A percentile compares a stretch with the other conserved stretches of the same genome.
These are phyloP conservation scores for Chrysomela aeneicollis DNA, from an alignment of 2,888 invertebrate species.

Conservation along the genomic window DNA sequence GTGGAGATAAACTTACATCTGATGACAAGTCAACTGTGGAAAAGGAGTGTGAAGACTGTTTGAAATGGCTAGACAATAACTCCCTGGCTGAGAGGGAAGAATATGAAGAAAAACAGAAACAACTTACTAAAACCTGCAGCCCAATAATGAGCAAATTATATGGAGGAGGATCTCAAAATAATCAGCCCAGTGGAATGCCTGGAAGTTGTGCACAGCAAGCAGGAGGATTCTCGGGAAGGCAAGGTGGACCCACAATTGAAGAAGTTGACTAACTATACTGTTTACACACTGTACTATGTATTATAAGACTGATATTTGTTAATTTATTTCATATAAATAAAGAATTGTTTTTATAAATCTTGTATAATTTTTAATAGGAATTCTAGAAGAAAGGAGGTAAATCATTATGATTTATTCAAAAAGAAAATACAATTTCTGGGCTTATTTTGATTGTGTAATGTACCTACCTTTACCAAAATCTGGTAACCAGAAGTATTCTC, in stretches of 20 bases:
- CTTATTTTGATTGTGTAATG: no score
- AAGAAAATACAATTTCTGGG: no score
- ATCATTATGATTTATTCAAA: no score
- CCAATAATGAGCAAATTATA: constrained; percentile 70
- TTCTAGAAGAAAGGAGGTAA: no score
- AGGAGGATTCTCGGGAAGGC: constrained; percentile 23
- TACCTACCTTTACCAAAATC: no score
- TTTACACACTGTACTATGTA: background rate
- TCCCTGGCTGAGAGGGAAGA: constrained; percentile 70
- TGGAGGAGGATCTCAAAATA: constrained; percentile 24
- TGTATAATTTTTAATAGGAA: no score
- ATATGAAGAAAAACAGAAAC: constrained; percentile 68
- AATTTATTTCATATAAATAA: no score
- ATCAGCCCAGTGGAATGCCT: constrained; percentile 41
- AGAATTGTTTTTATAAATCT: no score
- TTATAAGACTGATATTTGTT: no score
- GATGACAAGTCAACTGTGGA: constrained; percentile 60
- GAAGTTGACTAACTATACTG: constrained; percentile 25
- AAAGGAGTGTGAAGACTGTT: constrained; percentile 66
- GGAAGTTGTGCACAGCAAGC: constrained; percentile 28
- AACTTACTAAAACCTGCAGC: constrained; percentile 61
- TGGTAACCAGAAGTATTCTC: no score
- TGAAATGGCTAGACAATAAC: constrained; percentile 77
- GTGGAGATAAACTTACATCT: constrained; percentile 69
- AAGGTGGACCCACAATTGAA: constrained; percentile 27